These are phyloP conservation scores for Rhabdornis inornatus DNA, from an alignment of 2,113 vertebrate species.

Conservation along the genomic window DNA sequence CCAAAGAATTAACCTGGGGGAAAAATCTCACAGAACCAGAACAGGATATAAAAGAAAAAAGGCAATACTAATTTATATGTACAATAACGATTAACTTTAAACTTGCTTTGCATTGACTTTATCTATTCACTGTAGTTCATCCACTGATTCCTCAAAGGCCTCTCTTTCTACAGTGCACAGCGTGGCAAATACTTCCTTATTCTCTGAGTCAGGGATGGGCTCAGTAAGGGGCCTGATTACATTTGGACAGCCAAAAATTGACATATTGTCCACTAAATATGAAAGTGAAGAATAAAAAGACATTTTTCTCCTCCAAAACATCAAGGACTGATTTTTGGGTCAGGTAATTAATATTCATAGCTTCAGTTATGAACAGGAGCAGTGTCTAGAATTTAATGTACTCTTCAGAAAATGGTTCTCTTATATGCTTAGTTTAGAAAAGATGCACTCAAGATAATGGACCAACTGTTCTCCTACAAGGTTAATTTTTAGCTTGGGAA, in stretches of 20 bases:
- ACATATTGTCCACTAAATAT: not conserved
- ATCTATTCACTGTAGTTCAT: not conserved
- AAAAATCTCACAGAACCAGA: not conserved
- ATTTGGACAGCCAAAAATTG: not conserved
- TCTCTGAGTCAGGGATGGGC: not conserved
- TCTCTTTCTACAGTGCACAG: not conserved
- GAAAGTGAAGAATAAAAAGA: not conserved
- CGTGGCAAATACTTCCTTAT: not conserved
- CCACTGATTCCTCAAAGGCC: not conserved
- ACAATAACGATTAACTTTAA: not conserved
- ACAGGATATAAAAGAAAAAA: not conserved
- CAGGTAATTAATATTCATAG: slow-evolving; percentile 4
- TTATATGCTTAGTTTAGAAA: not conserved
- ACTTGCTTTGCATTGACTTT: not conserved
- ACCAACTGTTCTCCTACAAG: not conserved
- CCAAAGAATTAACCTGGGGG: not conserved
- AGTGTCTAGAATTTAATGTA: not conserved
- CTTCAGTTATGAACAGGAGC: not conserved
- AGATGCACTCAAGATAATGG: slow-evolving; percentile 4
- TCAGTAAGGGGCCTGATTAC: not conserved
- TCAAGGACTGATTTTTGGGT: not conserved
- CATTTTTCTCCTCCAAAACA: not conserved
- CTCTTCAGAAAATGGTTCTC: not conserved
- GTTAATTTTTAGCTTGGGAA: slow-evolving; percentile 34
- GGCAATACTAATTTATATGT: not conserved